Percentiles rank a stretch among this genome's conserved stretches.
Conservation (phyloP, 2,888 invertebrate genomes). For the Hirudinaria manillensis region DNA sequence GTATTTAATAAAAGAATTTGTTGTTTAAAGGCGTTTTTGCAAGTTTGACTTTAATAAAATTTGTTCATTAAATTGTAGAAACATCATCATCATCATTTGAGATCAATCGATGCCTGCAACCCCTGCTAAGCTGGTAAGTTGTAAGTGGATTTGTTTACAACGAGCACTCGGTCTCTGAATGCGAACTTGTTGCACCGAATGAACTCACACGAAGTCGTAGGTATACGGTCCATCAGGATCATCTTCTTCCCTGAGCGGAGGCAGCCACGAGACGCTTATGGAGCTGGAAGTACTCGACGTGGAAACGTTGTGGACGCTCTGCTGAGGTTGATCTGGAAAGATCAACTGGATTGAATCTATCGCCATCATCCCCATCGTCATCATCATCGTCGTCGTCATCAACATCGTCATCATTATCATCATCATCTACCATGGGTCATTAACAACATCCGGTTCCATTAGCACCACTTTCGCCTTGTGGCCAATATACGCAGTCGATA, state of each 20-base stretch:
- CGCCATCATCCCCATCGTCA: slow-evolving; percentile 25
- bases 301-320: slow-evolving; percentile 26
- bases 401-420: slow-evolving; percentile 33
- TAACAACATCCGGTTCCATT: slow-evolving; percentile 25
- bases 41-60: no score
- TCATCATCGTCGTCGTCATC: slow-evolving; percentile 32
- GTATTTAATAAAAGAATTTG: no score
- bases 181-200: no score
- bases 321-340: not conserved
- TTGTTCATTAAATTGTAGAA: no score
- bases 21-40: no score
- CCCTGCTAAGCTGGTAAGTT: no score
- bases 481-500: no score
- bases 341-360: not conserved
- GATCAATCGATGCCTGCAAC: no score
- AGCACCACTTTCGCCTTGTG: slow-evolving; percentile 6
- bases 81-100: no score
- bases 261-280: slow-evolving; percentile 30
- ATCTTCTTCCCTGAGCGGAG: slow-evolving; percentile 25
- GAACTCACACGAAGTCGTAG: slow-evolving; percentile 13
- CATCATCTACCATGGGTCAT: slow-evolving; percentile 33
- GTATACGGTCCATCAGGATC: slow-evolving; percentile 12
- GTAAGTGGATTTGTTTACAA: not conserved
- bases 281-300: not conserved
- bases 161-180: not conserved